Conservation (phyloP, 1,140 invertebrate species). For the Diorhabda sublineata region DNA sequence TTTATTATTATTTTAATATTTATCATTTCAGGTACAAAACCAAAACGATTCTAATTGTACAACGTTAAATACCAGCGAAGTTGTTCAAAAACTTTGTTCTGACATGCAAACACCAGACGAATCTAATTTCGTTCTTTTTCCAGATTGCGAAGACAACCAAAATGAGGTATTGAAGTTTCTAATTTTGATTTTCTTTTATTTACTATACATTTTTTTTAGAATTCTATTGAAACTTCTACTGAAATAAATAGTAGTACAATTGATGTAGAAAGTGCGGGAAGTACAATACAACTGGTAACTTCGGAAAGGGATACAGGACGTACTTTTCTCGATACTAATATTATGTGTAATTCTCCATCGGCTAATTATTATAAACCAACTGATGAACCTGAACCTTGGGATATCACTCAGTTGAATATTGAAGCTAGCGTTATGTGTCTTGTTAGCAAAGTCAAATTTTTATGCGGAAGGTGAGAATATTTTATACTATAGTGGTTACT, state of each 20-base stretch:
- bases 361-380: constrained; percentile 78
- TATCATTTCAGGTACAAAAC: not conserved
- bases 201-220: constrained; percentile 10
- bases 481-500: not conserved
- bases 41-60: constrained; percentile 9
- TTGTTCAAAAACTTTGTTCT: constrained; percentile 42
- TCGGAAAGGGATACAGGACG: constrained; percentile 40
- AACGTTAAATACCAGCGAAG: constrained; percentile 42
- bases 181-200: not conserved
- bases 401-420: constrained; percentile 83
- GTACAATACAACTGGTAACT: constrained; percentile 23
- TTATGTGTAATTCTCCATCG: constrained; percentile 71
- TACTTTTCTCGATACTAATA: constrained; percentile 65
- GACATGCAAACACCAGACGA: constrained; percentile 43
- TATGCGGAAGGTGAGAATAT: constrained; percentile 56
- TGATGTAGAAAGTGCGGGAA: constrained; percentile 13
- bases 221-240: constrained; percentile 21
- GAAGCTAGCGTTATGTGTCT: constrained; percentile 86
- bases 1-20: not conserved
- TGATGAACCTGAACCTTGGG: constrained; percentile 83
- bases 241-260: not conserved
- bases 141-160: constrained; percentile 44
- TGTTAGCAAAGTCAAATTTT: constrained; percentile 73
- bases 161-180: constrained; percentile 22
- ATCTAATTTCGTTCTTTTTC: constrained; percentile 49